These are phyloP conservation scores for Meteorus colon DNA, from an alignment of 2,888 invertebrate species.

Conservation along the genomic window DNA sequence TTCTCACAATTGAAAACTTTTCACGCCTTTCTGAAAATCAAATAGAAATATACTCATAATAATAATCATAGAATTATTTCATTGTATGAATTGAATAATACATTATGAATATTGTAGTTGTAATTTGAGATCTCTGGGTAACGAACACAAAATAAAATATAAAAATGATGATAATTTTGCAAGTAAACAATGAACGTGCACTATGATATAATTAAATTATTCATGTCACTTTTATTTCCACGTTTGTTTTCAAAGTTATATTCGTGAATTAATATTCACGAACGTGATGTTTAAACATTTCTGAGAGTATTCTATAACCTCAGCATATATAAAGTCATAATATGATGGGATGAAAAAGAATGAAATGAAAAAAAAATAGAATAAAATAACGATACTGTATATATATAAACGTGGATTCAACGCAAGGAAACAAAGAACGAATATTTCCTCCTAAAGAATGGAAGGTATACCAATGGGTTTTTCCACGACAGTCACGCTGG, in stretches of 20 bases:
- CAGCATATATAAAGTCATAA: neutral
- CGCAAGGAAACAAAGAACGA: neutral
- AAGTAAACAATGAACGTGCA: too few species aligned
- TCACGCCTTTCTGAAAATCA: slow-evolving; percentile 19
- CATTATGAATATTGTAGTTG: too few species aligned
- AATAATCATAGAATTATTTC: neutral
- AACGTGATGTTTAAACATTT: neutral
- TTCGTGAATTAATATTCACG: neutral
- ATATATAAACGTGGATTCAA: neutral
- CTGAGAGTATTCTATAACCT: neutral
- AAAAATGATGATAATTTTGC: neutral
- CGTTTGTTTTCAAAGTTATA: neutral
- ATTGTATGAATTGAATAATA: neutral
- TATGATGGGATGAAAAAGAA: neutral
- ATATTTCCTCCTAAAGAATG: slow-evolving; percentile 6
- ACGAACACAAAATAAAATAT: neutral
- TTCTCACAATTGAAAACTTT: slow-evolving; percentile 14
- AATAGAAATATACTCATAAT: slow-evolving; percentile 19
- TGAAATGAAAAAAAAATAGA: neutral
- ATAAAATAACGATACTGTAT: neutral
- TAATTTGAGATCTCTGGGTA: neutral
- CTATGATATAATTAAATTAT: too few species aligned
- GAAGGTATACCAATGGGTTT: slow-evolving; percentile 1
- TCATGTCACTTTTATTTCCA: too few species aligned
- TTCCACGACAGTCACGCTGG: slow-evolving; percentile 11